These are phyloP conservation scores for Notothenia coriiceps DNA, from an alignment of 2,113 vertebrate species.

Conservation along the genomic window DNA sequence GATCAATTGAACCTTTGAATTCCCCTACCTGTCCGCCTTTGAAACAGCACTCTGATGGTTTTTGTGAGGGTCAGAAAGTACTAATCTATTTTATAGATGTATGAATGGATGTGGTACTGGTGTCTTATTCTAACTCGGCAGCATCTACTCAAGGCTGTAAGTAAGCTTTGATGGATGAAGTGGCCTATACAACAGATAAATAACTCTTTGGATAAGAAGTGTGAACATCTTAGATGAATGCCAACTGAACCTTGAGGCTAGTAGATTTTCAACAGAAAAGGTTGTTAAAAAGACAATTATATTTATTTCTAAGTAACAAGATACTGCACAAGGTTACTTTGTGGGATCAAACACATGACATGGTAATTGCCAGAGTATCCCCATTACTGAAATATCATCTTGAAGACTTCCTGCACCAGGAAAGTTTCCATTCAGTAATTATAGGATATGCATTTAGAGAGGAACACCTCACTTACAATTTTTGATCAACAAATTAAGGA, in stretches of 20 bases:
- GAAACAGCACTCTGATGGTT: background rate
- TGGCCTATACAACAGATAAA: background rate
- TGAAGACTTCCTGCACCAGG: background rate
- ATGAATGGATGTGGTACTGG: background rate
- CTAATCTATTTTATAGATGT: background rate
- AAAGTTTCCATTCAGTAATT: too few relatives aligned
- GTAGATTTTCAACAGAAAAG: background rate
- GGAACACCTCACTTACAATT: background rate
- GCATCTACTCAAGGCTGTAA: background rate
- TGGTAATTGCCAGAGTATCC: background rate
- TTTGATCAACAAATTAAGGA: background rate
- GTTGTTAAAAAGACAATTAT: background rate
- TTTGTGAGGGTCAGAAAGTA: background rate
- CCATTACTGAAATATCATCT: background rate
- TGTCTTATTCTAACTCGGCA: background rate
- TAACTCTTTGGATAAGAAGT: background rate
- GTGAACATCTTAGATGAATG: too few relatives aligned
- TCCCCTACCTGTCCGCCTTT: constrained; percentile 2
- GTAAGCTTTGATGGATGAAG: constrained; percentile 1
- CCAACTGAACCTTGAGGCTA: background rate
- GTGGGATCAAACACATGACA: background rate
- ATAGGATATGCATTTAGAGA: background rate
- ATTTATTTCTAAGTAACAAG: background rate
- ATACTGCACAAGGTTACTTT: background rate
- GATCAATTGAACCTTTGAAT: constrained; percentile 30